Conservation (phyloP, 2,113 vertebrate genomes). For the Dromiciops gliroides region DNA sequence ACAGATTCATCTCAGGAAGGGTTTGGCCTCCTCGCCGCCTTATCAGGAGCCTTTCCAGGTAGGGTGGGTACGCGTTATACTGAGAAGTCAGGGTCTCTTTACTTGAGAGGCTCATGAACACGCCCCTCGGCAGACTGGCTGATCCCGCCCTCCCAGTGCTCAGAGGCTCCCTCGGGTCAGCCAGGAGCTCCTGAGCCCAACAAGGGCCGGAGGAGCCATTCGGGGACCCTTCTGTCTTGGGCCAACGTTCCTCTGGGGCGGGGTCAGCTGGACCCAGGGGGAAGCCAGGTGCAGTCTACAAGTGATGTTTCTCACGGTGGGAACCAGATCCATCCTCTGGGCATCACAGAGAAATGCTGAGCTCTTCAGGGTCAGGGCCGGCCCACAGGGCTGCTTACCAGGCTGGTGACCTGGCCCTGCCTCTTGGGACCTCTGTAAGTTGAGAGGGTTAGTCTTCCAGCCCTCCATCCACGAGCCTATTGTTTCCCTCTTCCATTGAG, state of each 20-base stretch:
- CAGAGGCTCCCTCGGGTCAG: background rate
- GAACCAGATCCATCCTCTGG: background rate
- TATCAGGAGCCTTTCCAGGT: conserved; percentile 62
- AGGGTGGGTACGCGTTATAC: conserved; percentile 59
- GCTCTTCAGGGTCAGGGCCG: background rate
- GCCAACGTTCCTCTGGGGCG: too few species aligned
- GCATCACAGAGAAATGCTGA: background rate
- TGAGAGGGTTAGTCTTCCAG: too few species aligned
- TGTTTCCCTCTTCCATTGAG: background rate
- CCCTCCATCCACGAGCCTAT: background rate
- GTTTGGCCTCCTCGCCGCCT: conserved; percentile 21
- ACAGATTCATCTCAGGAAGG: conserved; percentile 22
- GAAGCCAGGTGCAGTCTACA: too few species aligned
- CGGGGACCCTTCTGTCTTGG: background rate
- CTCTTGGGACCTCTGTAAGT: too few species aligned
- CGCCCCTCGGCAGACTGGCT: too few species aligned
- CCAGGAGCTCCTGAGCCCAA: background rate
- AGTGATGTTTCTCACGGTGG: too few species aligned
- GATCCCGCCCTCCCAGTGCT: too few species aligned
- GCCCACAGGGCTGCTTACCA: background rate
- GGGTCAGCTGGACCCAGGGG: too few species aligned
- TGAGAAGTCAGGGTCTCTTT: conserved; percentile 46
- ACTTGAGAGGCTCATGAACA: background rate
- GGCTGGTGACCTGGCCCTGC: background rate
- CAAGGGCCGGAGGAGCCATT: background rate